Conservation (phyloP, 2,797 vertebrate genomes). For the Silurus lanzhouensis region DNA sequence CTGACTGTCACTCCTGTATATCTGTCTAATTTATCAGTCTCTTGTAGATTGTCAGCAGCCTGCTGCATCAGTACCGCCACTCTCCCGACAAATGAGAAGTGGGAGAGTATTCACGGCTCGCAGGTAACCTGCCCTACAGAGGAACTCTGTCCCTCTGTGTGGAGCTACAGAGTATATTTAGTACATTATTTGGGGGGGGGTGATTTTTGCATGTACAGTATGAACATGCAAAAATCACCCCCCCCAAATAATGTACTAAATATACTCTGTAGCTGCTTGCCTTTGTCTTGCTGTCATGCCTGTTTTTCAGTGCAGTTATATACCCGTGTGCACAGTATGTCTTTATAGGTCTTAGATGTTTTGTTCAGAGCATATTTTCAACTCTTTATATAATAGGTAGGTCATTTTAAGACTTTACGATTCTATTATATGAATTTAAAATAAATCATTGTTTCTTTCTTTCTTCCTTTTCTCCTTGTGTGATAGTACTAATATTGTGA, state of each 20-base stretch:
- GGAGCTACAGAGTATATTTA: background rate
- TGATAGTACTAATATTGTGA: conserved; percentile 82
- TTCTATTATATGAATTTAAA: background rate
- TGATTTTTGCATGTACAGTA: too few relatives aligned
- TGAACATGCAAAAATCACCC: too few relatives aligned
- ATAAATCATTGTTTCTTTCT: conserved; percentile 30
- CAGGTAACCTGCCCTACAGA: conserved; percentile 81
- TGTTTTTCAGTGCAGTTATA: conserved; percentile 27
- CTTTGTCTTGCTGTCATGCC: background rate
- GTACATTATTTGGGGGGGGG: too few relatives aligned
- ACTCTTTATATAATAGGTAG: background rate
- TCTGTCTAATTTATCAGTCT: conserved; percentile 99
- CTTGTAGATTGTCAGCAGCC: conserved; percentile 99
- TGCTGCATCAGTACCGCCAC: conserved; percentile 96
- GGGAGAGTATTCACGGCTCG: conserved; percentile 81
- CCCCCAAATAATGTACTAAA: too few relatives aligned
- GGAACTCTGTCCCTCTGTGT: conserved; percentile 11
- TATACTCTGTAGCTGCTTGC: too few relatives aligned
- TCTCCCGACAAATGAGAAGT: conserved; percentile 92
- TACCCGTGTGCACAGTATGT: conserved; percentile 13
- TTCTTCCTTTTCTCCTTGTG: conserved; percentile 60
- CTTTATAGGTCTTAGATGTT: background rate
- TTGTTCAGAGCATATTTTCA: background rate
- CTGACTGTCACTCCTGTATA: conserved; percentile 89
- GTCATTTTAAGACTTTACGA: background rate